Conservation (phyloP, 2,113 vertebrate species). For the Shinisaurus crocodilurus region DNA sequence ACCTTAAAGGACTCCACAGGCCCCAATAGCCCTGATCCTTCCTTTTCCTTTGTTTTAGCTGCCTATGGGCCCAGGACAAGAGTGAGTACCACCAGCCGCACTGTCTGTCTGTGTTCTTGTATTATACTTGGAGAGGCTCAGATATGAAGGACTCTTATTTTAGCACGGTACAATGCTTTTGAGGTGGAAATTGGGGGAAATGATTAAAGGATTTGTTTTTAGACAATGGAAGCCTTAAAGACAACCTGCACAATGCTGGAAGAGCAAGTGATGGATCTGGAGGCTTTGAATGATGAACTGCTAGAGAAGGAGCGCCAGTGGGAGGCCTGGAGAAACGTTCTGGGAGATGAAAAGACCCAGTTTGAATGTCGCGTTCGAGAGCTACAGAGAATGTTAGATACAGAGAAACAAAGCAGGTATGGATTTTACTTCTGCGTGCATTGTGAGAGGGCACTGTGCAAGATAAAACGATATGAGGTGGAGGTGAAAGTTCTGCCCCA, state of each 20-base stretch:
- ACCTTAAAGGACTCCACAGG: neutral
- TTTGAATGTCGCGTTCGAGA: constrained; percentile 94
- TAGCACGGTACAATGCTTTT: constrained; percentile 48
- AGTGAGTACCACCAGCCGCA: constrained; percentile 3
- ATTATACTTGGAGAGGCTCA: neutral
- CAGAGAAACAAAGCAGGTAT: constrained; percentile 96
- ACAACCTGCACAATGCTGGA: constrained; percentile 99
- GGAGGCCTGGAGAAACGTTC: constrained; percentile 92
- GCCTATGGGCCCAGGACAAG: neutral
- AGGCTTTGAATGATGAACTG: constrained; percentile 96
- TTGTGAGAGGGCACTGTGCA: constrained; percentile 37
- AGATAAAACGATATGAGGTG: constrained; percentile 36
- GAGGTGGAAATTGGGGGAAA: constrained; percentile 68
- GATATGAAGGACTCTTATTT: constrained; percentile 53
- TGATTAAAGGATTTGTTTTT: constrained; percentile 73
- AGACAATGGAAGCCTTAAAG: constrained; percentile 99
- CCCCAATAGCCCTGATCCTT: neutral
- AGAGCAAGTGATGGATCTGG: constrained; percentile 96
- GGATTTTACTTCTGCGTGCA: constrained; percentile 2
- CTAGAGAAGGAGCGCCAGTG: constrained; percentile 98
- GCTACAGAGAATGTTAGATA: constrained; percentile 94
- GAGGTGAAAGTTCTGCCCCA: constrained; percentile 49
- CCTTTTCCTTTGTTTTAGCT: constrained; percentile 12
- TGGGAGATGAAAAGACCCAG: constrained; percentile 96
- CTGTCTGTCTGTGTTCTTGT: neutral